Conservation (phyloP, 2,797 vertebrate genomes). For the Lithobates pipiens region DNA sequence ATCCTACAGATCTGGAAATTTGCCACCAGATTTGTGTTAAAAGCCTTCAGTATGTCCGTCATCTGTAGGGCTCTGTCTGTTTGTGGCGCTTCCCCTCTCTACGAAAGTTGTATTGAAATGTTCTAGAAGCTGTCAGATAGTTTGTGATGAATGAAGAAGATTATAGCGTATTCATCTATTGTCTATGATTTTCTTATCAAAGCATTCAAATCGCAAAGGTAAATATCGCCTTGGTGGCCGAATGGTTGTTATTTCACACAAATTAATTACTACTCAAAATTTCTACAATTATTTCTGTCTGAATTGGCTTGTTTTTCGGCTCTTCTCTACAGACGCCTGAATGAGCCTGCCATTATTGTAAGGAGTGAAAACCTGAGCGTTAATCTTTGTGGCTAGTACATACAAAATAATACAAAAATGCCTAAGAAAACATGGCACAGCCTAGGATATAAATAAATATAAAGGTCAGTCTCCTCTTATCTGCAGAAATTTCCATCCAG, state of each 20-base stretch:
- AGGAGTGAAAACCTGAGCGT: too few species aligned
- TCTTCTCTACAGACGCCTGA: too few species aligned
- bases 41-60: constrained; percentile 58
- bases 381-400: too few species aligned
- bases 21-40: constrained; percentile 58
- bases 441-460: neutral
- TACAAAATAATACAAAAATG: too few species aligned
- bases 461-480: neutral
- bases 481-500: neutral
- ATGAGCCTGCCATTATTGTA: too few species aligned
- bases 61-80: constrained; percentile 36
- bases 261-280: neutral
- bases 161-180: neutral
- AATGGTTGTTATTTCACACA: neutral
- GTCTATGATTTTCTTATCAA: neutral
- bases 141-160: neutral
- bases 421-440: too few species aligned
- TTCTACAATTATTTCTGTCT: too few species aligned
- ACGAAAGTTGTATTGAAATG: constrained; percentile 28
- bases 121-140: neutral
- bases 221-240: neutral
- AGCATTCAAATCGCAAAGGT: neutral
- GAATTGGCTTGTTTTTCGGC: too few species aligned
- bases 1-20: constrained; percentile 47
- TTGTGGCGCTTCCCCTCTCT: constrained; percentile 34